Conservation (phyloP, 2,797 vertebrate genomes). For the Mormyrops attenuatus region DNA sequence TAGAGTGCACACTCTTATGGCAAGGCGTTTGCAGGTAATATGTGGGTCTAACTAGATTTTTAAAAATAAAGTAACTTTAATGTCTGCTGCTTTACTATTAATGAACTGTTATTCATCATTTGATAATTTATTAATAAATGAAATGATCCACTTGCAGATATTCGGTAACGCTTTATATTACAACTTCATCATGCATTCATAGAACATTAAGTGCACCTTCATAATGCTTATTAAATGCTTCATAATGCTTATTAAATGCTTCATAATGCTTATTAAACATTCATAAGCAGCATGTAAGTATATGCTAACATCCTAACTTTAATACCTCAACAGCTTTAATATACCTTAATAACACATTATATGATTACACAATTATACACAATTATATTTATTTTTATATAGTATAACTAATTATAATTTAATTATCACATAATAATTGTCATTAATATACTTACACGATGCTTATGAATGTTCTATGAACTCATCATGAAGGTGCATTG, state of each 20-base stretch:
- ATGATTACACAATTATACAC: not conserved
- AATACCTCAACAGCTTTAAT: not conserved
- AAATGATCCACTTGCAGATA: not conserved
- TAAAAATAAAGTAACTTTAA: not conserved
- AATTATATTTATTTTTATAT: not conserved
- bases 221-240: no score
- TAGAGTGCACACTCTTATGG: slow-evolving; percentile 30
- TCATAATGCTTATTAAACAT: not conserved
- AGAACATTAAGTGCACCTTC: not conserved
- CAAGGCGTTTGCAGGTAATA: not conserved
- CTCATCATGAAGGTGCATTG: no score
- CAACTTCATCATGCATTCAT: not conserved
- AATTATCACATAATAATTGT: not conserved
- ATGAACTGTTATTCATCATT: not conserved
- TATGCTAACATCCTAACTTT: not conserved
- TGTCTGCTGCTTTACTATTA: not conserved
- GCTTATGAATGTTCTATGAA: not conserved
- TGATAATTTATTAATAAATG: not conserved
- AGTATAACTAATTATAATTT: not conserved
- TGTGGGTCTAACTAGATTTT: not conserved
- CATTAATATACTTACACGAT: not conserved
- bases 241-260: not conserved
- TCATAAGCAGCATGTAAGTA: not conserved
- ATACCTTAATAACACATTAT: not conserved
- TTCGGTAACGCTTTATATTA: not conserved